A percentile compares a stretch with the other conserved stretches of the same genome.
phyloP scores from a whole-genome alignment of 1,140 invertebrate species.

The Drosophila grimshawi region DNA sequence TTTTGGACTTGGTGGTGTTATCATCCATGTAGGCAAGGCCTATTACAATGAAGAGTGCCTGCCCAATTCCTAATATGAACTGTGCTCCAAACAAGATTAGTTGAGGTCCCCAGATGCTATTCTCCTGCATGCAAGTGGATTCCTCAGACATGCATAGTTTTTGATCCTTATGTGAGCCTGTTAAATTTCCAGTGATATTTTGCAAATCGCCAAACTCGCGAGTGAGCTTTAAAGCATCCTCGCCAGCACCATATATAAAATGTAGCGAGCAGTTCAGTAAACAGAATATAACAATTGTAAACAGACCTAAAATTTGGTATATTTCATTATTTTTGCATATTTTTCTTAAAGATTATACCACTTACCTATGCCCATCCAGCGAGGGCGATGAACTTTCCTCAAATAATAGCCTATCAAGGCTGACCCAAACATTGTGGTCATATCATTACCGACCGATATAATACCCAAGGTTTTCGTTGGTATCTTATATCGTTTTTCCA shows the following conservation, averaged over 20 bases:
- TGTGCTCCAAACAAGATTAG: constrained; percentile 87
- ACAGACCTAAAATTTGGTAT: constrained; percentile 86
- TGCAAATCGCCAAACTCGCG: constrained; percentile 85
- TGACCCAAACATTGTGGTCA: constrained; percentile 66
- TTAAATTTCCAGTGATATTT: constrained; percentile 55
- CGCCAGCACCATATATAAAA: constrained; percentile 89
- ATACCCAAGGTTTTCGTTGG: constrained; percentile 89
- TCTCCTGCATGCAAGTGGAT: constrained; percentile 53
- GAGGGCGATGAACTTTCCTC: constrained; percentile 67
- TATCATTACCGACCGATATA: constrained; percentile 89
- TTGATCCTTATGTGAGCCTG: constrained; percentile 35
- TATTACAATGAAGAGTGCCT: constrained; percentile 87
- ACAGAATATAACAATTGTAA: constrained; percentile 88
- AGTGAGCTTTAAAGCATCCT: constrained; percentile 88
- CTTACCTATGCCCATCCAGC: constrained; percentile 77
- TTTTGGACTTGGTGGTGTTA: constrained; percentile 89
- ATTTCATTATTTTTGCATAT: background rate
- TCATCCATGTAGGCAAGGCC: constrained; percentile 90
- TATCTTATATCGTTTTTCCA: constrained; percentile 93
- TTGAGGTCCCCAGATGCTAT: constrained; percentile 86
- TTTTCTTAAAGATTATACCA: background rate
- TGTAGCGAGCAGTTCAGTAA: constrained; percentile 89
- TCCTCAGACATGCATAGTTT: constrained; percentile 43
- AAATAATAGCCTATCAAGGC: constrained; percentile 67
- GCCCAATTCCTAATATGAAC: constrained; percentile 88